phyloP scores from a whole-genome alignment of 1,140 invertebrate genomes.

The Calephelis nemesis region DNA sequence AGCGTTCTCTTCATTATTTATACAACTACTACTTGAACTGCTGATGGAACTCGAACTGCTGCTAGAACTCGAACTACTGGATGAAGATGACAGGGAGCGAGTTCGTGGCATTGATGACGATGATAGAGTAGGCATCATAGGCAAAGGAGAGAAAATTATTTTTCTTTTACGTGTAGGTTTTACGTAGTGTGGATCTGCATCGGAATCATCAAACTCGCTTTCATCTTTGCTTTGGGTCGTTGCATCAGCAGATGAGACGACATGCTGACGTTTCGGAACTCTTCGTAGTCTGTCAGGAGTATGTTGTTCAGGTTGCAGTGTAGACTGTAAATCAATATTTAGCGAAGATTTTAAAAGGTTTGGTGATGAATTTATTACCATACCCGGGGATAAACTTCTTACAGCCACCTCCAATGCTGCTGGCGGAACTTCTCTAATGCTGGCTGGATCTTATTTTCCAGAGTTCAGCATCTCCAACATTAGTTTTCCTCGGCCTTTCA shows the following conservation, averaged over 20 bases:
- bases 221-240: slow-evolving; percentile 20
- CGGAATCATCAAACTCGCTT: slow-evolving; percentile 24
- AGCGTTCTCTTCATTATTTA: slow-evolving; percentile 13
- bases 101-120: slow-evolving; percentile 6
- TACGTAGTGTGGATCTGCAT: slow-evolving; percentile 26
- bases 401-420: too few species aligned
- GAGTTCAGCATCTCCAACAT: neutral
- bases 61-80: neutral
- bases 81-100: slow-evolving; percentile 18
- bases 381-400: slow-evolving; percentile 16
- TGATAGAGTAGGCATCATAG: slow-evolving; percentile 8
- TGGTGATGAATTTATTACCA: slow-evolving; percentile 22
- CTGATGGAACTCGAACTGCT: too few species aligned
- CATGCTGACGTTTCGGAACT: slow-evolving; percentile 20
- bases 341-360: slow-evolving; percentile 19
- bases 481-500: slow-evolving; percentile 23
- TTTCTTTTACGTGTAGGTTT: slow-evolving; percentile 22
- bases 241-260: slow-evolving; percentile 12
- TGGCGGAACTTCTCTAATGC: too few species aligned
- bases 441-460: too few species aligned
- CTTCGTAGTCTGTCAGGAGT: neutral
- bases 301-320: neutral
- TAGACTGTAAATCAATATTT: slow-evolving; percentile 17
- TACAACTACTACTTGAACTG: slow-evolving; percentile 3
- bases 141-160: slow-evolving; percentile 23